phyloP scores from a whole-genome alignment of 1,140 invertebrate species.

The Hestina assimilis region DNA sequence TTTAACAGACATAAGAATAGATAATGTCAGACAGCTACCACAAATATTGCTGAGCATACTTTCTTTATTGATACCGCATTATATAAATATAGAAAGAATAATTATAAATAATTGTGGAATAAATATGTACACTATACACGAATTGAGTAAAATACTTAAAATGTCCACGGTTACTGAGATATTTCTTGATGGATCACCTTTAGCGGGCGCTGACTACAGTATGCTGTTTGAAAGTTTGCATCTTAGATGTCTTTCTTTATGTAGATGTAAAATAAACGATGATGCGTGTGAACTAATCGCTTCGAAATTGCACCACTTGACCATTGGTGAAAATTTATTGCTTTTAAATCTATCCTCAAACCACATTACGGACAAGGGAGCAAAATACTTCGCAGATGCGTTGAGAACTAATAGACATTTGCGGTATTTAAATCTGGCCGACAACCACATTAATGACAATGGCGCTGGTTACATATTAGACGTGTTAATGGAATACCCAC shows the following conservation, averaged over 20 bases:
- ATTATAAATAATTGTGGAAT: conserved; percentile 33
- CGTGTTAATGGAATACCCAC: conserved; percentile 43
- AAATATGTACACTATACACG: conserved; percentile 34
- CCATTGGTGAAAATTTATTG: conserved; percentile 35
- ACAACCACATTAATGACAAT: conserved; percentile 48
- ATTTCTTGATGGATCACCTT: conserved; percentile 36
- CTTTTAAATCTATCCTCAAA: conserved; percentile 53
- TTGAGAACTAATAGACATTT: conserved; percentile 53
- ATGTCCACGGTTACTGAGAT: conserved; percentile 40
- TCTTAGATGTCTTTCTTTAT: conserved; percentile 37
- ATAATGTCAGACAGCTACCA: conserved; percentile 29
- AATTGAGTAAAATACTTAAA: conserved; percentile 40
- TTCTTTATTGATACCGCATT: conserved; percentile 30
- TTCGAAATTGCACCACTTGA: conserved; percentile 30
- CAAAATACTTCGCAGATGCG: conserved; percentile 37
- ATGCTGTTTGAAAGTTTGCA: conserved; percentile 30
- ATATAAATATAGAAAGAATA: conserved; percentile 38
- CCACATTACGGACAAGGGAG: conserved; percentile 47
- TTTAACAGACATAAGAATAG: conserved; percentile 37
- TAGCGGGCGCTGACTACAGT: conserved; percentile 34
- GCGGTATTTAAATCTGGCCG: conserved; percentile 54
- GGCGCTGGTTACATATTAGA: conserved; percentile 39
- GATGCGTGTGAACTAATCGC: conserved; percentile 38
- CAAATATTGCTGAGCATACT: conserved; percentile 38
- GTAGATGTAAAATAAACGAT: conserved; percentile 47